Conservation (phyloP, 1,140 invertebrate species). For the Hesperophylax magnus region DNA sequence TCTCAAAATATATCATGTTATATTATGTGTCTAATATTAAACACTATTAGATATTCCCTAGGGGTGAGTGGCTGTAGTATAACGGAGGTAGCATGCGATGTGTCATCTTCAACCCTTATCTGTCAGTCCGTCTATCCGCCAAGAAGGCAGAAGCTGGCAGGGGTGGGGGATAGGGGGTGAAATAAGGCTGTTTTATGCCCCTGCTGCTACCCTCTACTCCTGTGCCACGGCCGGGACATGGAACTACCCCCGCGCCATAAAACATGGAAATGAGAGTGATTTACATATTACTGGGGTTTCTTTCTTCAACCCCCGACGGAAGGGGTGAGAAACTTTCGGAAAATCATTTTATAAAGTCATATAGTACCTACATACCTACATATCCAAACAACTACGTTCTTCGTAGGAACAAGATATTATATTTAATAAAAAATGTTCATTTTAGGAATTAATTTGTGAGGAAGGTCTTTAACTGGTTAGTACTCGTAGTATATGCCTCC, state of each 20-base stretch:
- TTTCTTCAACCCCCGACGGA: background rate
- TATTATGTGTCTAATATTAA: background rate
- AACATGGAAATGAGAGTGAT: slow-evolving; percentile 56
- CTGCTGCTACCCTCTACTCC: no score
- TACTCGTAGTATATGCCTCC: no score
- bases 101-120: slow-evolving; percentile 54
- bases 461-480: no score
- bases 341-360: no score
- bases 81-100: slow-evolving; percentile 39
- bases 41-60: slow-evolving; percentile 19
- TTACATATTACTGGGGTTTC: slow-evolving; percentile 51
- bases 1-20: no score
- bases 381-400: no score
- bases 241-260: slow-evolving; percentile 56
- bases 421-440: no score
- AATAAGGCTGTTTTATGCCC: background rate
- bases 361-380: no score
- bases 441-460: no score
- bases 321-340: slow-evolving; percentile 12
- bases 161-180: background rate
- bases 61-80: background rate
- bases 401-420: no score
- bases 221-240: slow-evolving; percentile 3
- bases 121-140: slow-evolving; percentile 48
- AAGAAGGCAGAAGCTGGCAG: slow-evolving; percentile 39